Conservation (phyloP, 2,113 vertebrate genomes). For the Melanostigma gelatinosum region DNA sequence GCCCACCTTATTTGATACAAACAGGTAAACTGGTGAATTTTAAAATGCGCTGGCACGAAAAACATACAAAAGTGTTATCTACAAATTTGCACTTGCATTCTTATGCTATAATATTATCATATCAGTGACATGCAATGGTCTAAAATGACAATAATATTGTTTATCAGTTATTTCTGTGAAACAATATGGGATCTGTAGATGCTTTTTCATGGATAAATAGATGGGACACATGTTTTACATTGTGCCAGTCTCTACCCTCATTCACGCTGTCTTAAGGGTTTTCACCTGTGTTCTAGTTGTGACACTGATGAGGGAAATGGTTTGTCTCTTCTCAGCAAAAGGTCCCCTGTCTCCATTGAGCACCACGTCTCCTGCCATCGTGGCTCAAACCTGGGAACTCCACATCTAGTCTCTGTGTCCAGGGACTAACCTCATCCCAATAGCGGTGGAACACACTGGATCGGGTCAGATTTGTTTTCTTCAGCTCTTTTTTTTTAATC, state of each 20-base stretch:
- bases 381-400: background rate
- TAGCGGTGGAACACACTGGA: background rate
- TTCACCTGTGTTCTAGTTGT: background rate
- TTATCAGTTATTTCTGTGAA: background rate
- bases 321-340: background rate
- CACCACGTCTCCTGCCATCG: background rate
- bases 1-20: background rate
- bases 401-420: background rate
- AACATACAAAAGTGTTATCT: too few species aligned
- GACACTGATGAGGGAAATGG: background rate
- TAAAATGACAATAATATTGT: background rate
- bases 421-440: too few species aligned
- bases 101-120: background rate
- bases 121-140: background rate
- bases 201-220: too few species aligned
- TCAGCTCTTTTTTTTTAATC: background rate
- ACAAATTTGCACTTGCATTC: too few species aligned
- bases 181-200: too few species aligned
- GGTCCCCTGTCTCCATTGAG: background rate
- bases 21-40: background rate
- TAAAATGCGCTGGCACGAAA: too few species aligned
- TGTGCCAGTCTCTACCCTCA: background rate
- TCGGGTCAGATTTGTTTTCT: conserved; percentile 9
- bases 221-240: background rate
- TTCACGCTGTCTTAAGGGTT: background rate